phyloP scores from a whole-genome alignment of 1,140 invertebrate genomes.

The Littorina saxatilis region DNA sequence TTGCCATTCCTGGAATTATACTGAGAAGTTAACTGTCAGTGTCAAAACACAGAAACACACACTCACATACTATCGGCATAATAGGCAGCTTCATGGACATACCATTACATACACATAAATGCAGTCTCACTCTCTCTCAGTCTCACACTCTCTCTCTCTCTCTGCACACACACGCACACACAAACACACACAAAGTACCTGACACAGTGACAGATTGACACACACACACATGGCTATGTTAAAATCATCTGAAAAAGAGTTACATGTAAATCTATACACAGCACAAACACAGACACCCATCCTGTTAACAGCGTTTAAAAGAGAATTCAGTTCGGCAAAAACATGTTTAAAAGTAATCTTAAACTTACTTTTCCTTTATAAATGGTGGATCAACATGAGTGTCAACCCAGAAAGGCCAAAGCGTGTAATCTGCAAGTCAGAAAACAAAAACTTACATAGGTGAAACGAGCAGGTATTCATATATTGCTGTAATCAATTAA shows the following conservation, averaged over 20 bases:
- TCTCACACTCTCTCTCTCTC: not conserved
- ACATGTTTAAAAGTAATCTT: too few species aligned
- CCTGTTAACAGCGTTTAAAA: too few species aligned
- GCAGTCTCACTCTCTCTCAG: not conserved
- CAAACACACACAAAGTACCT: not conserved
- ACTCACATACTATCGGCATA: too few species aligned
- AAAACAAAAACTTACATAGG: too few species aligned
- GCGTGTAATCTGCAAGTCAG: slow-evolving; percentile 84
- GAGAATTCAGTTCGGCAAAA: too few species aligned
- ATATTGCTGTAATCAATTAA: not conserved
- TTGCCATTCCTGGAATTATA: slow-evolving; percentile 59
- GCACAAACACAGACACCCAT: not conserved
- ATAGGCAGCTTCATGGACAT: too few species aligned
- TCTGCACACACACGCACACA: not conserved
- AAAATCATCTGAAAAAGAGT: not conserved
- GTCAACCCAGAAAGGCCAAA: slow-evolving; percentile 88
- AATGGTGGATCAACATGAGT: slow-evolving; percentile 84
- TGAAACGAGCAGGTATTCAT: not conserved
- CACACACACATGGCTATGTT: not conserved
- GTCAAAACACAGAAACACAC: too few species aligned
- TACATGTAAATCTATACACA: not conserved
- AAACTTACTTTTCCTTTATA: slow-evolving; percentile 74
- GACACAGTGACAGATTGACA: too few species aligned
- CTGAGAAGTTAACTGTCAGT: too few species aligned
- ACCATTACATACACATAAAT: slow-evolving; percentile 6